These are phyloP conservation scores for Craniophora ligustri DNA, from an alignment of 2,888 invertebrate genomes.

Conservation along the genomic window DNA sequence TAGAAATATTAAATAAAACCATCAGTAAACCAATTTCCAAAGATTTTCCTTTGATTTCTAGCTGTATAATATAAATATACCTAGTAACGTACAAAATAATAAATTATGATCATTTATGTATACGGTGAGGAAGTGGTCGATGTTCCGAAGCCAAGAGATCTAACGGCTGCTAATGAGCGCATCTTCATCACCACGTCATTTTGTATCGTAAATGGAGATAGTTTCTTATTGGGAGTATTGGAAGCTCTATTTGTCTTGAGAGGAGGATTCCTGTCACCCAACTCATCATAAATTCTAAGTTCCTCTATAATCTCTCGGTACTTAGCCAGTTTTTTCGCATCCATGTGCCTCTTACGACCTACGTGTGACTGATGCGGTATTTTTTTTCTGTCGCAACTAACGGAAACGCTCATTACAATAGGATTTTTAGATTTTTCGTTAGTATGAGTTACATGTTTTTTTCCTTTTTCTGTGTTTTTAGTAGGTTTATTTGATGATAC, in stretches of 20 bases:
- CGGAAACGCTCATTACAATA: slow-evolving; percentile 69
- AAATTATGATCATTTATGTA: slow-evolving; percentile 2
- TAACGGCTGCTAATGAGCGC: slow-evolving; percentile 18
- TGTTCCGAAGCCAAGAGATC: slow-evolving; percentile 43
- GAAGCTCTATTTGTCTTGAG: slow-evolving; percentile 76
- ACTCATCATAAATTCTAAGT: slow-evolving; percentile 71
- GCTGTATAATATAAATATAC: background rate
- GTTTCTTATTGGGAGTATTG: slow-evolving; percentile 69
- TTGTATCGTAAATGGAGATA: slow-evolving; percentile 55
- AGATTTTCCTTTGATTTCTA: too few species aligned
- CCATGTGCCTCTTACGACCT: slow-evolving; percentile 49
- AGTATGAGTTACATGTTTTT: slow-evolving; percentile 53
- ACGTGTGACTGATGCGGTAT: slow-evolving; percentile 25
- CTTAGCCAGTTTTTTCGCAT: slow-evolving; percentile 67
- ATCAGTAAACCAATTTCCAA: too few species aligned
- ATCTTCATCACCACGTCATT: slow-evolving; percentile 12
- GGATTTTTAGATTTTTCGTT: slow-evolving; percentile 60
- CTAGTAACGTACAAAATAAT: background rate
- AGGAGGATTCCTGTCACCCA: slow-evolving; percentile 65
- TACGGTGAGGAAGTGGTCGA: slow-evolving; percentile 20
- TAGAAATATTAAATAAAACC: too few species aligned
- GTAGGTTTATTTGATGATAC: background rate
- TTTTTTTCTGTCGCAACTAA: slow-evolving; percentile 60
- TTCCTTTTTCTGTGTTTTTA: slow-evolving; percentile 3
- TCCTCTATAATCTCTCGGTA: slow-evolving; percentile 79